Base-by-base conservation (phyloP, 2,888 invertebrate genomes). In the Leptinotarsa haldemani region DNA sequence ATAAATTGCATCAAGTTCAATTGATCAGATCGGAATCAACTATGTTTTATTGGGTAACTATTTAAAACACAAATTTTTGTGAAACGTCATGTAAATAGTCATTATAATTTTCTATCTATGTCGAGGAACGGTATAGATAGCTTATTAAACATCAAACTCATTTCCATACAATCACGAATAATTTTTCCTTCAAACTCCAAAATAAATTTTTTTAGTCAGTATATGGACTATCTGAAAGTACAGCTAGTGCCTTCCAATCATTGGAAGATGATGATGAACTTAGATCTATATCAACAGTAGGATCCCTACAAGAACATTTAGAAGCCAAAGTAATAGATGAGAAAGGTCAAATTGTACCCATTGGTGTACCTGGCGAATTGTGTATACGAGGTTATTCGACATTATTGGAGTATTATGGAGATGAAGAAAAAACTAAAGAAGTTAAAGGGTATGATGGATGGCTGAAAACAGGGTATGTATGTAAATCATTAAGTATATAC, bases 351-450 rank as follows among this genome's bases (percentile, higher is more conserved):
- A 87, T 91, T 4, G 94, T 96, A 0, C 93, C 94, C 0, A 88
- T 92, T 67, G 95, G 94, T 0, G 88, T 87, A n/a, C 88, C 92
- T 0, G 97, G 97, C 0, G 96, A 97, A 87, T 88, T 96, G 65
- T 91, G 91, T 83, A 88, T 92, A 0, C 89, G 95, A 40, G 95
- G 95, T 0, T 96, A 95, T 86, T 87, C 86, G 74, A 92, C 88
- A n/a, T 96, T 97, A 94, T 87, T 93, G 65, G 90, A 92, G 40
- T 97, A 97, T 87, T 97, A 94, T 93, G 90, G 90, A n/a, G 95
- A 96, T 76, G 90, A 92, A 2, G 91, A 91, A 74, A 94, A 93
- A 85, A 97, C 96, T 0, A 89, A 85, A 25, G 90, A 94, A 80
- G 90, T 90, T 0, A 87, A 95, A 3, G 90, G 90, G 4, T 82